These are phyloP conservation scores for Thymelicus sylvestris DNA, from an alignment of 2,888 invertebrate species.

Conservation along the genomic window DNA sequence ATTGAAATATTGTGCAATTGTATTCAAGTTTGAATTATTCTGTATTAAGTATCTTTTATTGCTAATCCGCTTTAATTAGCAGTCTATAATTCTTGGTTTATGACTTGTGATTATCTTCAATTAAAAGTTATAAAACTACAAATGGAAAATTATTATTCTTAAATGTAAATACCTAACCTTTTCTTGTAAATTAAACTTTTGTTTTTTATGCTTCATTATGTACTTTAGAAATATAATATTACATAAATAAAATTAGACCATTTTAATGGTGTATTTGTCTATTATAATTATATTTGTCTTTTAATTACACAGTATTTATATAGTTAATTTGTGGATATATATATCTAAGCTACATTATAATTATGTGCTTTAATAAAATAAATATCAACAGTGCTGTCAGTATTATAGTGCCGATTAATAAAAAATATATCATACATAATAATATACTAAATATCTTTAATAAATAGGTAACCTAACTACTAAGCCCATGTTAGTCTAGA, in stretches of 20 bases:
- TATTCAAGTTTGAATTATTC: neutral
- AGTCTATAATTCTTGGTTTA: neutral
- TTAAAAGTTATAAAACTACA: neutral
- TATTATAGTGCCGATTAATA: neutral
- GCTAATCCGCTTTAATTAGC: neutral
- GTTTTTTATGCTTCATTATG: too few species aligned
- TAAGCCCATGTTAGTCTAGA: constrained; percentile 43
- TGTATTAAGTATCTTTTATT: constrained; percentile 19
- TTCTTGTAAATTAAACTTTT: too few species aligned
- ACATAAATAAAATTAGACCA: too few species aligned
- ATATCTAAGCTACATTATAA: too few species aligned
- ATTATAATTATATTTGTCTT: too few species aligned
- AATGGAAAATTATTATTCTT: too few species aligned
- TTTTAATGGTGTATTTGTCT: too few species aligned
- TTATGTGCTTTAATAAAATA: neutral
- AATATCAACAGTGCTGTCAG: constrained; percentile 2
- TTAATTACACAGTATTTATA: too few species aligned
- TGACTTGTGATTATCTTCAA: neutral
- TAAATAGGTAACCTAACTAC: constrained; percentile 15
- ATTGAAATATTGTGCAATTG: neutral
- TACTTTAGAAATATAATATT: too few species aligned
- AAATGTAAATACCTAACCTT: too few species aligned
- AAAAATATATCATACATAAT: neutral
- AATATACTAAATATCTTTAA: constrained; percentile 8
- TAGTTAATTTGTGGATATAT: too few species aligned